A percentile compares a stretch with the other conserved stretches of the same genome.
phyloP scores from a whole-genome alignment of 2,797 vertebrate species.

The Leptodactylus fallax region DNA sequence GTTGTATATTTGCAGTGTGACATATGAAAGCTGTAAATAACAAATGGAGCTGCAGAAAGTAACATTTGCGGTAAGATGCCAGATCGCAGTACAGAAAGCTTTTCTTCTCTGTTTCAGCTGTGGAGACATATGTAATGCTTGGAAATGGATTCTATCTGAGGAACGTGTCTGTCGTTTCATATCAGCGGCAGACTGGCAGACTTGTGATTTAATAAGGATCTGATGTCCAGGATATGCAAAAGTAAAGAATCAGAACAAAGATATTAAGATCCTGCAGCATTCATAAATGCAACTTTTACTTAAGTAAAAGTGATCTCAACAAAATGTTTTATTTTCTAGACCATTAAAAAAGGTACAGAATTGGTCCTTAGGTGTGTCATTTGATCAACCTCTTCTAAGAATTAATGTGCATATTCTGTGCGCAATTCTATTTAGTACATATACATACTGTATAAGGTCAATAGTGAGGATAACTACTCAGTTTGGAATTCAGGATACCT shows the following conservation, averaged over 20 bases:
- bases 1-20: slow-evolving; percentile 66
- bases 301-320: too few species aligned
- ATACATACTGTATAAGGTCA: too few species aligned
- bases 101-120: slow-evolving; percentile 40
- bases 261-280: background rate
- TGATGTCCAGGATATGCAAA: background rate
- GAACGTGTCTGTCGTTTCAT: background rate
- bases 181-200: slow-evolving; percentile 32
- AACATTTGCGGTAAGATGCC: background rate
- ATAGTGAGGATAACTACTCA: too few species aligned
- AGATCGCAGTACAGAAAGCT: slow-evolving; percentile 27
- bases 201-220: slow-evolving; percentile 16
- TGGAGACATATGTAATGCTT: slow-evolving; percentile 55
- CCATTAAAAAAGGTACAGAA: too few species aligned
- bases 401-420: too few species aligned
- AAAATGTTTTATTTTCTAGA: too few species aligned
- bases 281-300: background rate
- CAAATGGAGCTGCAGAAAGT: slow-evolving; percentile 55
- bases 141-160: slow-evolving; percentile 19
- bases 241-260: background rate
- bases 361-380: too few species aligned
- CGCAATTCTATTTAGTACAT: too few species aligned
- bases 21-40: slow-evolving; percentile 59
- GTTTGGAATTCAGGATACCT: too few species aligned
- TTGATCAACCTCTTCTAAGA: too few species aligned